Evolutionary conservation across 2,113 vertebrate species (phyloP).

Genomic region (Phrynosoma blainvillii): DNA sequence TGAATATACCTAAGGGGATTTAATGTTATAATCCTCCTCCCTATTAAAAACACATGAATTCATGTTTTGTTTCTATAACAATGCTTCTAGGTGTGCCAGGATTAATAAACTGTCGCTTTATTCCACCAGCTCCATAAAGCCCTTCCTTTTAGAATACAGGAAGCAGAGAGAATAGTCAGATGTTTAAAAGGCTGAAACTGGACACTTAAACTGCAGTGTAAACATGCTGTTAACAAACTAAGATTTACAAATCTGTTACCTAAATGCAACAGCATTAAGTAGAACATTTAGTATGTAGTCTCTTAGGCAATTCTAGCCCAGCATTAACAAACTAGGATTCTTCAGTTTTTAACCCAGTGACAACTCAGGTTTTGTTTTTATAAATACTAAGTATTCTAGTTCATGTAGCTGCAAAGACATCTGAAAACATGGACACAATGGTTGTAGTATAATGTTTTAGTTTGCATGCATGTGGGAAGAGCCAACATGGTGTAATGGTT

Average conservation of each 20-base stretch:
- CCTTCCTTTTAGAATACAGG: background rate
- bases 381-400: background rate
- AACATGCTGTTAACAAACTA: background rate
- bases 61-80: conserved; percentile 29
- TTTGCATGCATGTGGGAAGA: no score
- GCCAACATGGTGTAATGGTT: no score
- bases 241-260: background rate
- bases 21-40: conserved; percentile 31
- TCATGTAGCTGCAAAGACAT: background rate
- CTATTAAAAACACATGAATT: conserved; percentile 31
- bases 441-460: background rate
- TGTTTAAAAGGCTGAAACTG: background rate
- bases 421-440: background rate
- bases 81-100: conserved; percentile 14
- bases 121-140: conserved; percentile 26
- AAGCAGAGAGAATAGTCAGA: background rate
- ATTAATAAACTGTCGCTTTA: background rate
- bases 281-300: background rate
- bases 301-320: background rate
- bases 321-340: background rate
- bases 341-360: background rate
- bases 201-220: background rate
- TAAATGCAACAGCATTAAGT: background rate
- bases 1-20: conserved; percentile 34
- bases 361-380: background rate